Evolutionary conservation across 2,113 vertebrate species (phyloP).

Genomic region (Stegastes partitus): DNA sequence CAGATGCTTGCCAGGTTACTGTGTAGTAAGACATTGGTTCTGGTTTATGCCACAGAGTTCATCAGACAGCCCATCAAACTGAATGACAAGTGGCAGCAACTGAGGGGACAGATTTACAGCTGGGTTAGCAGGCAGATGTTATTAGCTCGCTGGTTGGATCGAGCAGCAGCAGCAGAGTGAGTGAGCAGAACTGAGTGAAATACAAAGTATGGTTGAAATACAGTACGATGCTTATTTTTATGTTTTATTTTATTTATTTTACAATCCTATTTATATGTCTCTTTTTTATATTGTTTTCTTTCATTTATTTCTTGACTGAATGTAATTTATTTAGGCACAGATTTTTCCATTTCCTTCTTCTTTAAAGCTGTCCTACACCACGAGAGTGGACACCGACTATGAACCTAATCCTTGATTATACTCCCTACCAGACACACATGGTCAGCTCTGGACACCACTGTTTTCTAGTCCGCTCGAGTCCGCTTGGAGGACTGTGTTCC

Average conservation of each 20-base stretch:
- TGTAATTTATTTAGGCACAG: background rate
- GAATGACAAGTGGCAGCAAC: constrained; percentile 62
- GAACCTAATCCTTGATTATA: too few relatives aligned
- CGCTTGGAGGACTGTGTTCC: too few relatives aligned
- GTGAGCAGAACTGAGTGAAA: constrained; percentile 8
- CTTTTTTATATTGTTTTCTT: too few relatives aligned
- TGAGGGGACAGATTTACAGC: constrained; percentile 58
- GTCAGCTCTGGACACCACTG: too few relatives aligned
- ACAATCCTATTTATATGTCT: too few relatives aligned
- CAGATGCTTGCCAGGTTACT: constrained; percentile 16
- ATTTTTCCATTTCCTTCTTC: background rate
- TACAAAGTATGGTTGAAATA: background rate
- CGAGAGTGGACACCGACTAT: background rate
- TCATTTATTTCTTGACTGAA: background rate
- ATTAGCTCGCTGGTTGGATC: constrained; percentile 32
- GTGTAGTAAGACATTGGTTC: constrained; percentile 11
- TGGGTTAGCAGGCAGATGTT: constrained; percentile 42
- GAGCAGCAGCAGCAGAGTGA: constrained; percentile 22
- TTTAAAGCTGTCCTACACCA: background rate
- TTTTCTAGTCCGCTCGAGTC: too few relatives aligned
- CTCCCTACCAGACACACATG: too few relatives aligned
- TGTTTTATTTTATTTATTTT: background rate
- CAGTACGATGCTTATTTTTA: background rate
- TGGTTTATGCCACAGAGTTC: constrained; percentile 58
- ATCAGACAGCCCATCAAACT: constrained; percentile 63